Percentiles rank a stretch among this genome's conserved stretches.
phyloP scores from a whole-genome alignment of 2,113 vertebrate species.

The Peromyscus californicus region DNA sequence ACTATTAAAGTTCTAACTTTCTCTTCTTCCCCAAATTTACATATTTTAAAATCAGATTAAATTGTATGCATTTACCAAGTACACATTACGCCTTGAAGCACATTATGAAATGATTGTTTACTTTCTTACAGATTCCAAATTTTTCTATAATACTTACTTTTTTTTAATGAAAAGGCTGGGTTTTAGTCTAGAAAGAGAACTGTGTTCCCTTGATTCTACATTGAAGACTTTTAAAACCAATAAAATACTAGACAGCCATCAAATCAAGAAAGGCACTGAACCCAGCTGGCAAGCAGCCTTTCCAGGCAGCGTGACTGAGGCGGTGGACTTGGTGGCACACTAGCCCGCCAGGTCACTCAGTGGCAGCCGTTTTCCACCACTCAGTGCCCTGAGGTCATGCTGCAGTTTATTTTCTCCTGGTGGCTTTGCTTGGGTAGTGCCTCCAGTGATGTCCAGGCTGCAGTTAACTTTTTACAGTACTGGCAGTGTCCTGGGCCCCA shows the following conservation, averaged over 20 bases:
- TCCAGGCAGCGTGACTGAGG: conserved; percentile 23
- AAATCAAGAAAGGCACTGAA: not conserved
- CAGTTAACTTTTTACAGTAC: conserved; percentile 64
- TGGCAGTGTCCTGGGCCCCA: not conserved
- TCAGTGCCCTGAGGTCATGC: conserved; percentile 54
- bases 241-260: not conserved
- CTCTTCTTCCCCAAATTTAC: not conserved
- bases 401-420: conserved; percentile 70
- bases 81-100: not conserved
- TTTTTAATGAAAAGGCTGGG: conserved; percentile 38
- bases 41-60: conserved; percentile 20
- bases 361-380: conserved; percentile 56
- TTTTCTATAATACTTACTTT: conserved; percentile 40
- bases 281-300: conserved; percentile 44
- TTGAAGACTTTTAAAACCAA: conserved; percentile 39
- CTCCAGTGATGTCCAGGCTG: conserved; percentile 71
- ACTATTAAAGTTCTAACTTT: not conserved
- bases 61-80: not conserved
- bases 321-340: conserved; percentile 48
- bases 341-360: conserved; percentile 35
- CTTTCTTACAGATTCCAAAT: conserved; percentile 32
- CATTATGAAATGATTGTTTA: not conserved
- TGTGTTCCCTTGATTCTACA: not conserved
- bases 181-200: conserved; percentile 26
- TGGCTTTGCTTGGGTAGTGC: conserved; percentile 69